Evolutionary conservation across 2,888 invertebrate genomes (phyloP), one percentile per base, ranked within the genome.

Genomic region (Podotricha telesiphe): DNA sequence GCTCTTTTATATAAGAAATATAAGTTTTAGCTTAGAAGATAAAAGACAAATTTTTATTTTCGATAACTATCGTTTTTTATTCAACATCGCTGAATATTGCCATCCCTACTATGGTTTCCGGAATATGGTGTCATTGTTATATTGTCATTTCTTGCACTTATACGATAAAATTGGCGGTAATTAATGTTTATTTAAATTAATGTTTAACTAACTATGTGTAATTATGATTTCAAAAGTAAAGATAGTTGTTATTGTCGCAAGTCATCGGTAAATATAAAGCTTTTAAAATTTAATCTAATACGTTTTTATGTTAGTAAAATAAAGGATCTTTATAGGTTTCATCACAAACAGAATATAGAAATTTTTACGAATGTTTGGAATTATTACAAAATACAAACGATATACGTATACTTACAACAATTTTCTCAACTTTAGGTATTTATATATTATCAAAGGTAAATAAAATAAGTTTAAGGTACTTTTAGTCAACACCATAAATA

Each of bases 401-500:
- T 61, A 69, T 76, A 10, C 80, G 84, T 55, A 65, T 83, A 50
- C 82, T 85, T 78, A 73, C 68, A n/a, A 67, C 17, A 66, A 17
- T 59, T 71, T 82, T 88, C 74, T 82, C 83, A 34, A 75, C 84
- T 19, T 75, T 91, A 67, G 82, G 86, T 15, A 76, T 79, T 3
- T 80, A 81, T 76, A 66, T 88, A 69, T 69, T 88, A 69, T 77
- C 80, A 48, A 81, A 86, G 72, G 89, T 91, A 84, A 82, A 84
- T 48, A 20, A 62, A 47, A 13, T 28, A 11, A 28, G 5, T 22
- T 11, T 22, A 50, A 4, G 2, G 2, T 42, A 42, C 37, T 37
- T 37, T 10, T 37, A 37, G 10, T 37, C 1, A n/a, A 1, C 42
- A 42, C 11, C 19, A 20, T 20, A 20, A 3, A 48, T 48, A 65